A percentile compares a stretch with the other conserved stretches of the same genome.
Conservation (phyloP, 2,888 invertebrate genomes). For the Drosophila atripex region DNA sequence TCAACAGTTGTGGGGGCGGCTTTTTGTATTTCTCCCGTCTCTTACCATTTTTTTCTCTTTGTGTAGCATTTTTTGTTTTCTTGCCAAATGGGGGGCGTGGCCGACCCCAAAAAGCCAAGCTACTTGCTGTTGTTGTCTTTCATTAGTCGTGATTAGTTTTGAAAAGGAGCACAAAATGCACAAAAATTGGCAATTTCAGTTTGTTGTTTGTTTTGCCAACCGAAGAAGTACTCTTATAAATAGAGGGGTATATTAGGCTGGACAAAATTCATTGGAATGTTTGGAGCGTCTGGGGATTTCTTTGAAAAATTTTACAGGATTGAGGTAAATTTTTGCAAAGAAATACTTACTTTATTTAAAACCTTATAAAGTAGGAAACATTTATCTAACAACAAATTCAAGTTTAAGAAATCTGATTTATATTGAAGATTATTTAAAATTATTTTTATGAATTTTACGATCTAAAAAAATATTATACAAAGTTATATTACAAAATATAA, state of each 20-base stretch:
- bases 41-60: background rate
- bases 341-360: too few relatives aligned
- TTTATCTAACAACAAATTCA: too few relatives aligned
- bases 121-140: conserved; percentile 54
- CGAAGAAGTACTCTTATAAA: background rate
- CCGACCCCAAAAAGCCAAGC: conserved; percentile 69
- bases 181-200: conserved; percentile 51
- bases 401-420: too few relatives aligned
- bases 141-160: conserved; percentile 73
- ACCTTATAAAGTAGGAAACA: too few relatives aligned
- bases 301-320: background rate
- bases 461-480: too few relatives aligned
- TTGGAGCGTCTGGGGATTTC: background rate
- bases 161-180: conserved; percentile 49
- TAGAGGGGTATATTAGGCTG: background rate
- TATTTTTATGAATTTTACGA: too few relatives aligned
- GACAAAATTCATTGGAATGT: background rate
- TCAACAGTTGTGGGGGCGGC: conserved; percentile 41
- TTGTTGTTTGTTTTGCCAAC: conserved; percentile 28
- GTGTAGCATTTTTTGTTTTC: background rate
- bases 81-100: conserved; percentile 50
- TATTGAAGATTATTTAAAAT: too few relatives aligned
- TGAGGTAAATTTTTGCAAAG: background rate
- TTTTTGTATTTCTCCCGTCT: background rate
- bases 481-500: too few relatives aligned